These are phyloP conservation scores for Hydrolagus affinis DNA, from an alignment of 2,113 vertebrate species.

Conservation along the genomic window DNA sequence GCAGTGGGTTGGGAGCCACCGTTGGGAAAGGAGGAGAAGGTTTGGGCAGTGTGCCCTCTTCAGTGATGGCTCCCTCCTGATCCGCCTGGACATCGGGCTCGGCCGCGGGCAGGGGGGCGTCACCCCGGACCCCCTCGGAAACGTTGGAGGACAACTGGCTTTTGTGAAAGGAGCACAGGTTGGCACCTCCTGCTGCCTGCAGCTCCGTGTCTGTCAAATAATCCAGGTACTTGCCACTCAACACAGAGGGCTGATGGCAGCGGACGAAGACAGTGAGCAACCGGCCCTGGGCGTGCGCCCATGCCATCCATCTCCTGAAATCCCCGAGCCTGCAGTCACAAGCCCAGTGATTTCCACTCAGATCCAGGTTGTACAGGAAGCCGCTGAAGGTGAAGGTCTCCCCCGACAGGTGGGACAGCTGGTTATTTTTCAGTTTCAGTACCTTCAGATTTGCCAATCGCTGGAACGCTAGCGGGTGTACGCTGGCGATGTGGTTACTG, in stretches of 20 bases:
- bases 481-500: conserved; percentile 60
- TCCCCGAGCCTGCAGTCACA: conserved; percentile 78
- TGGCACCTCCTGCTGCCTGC: conserved; percentile 45
- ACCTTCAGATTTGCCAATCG: conserved; percentile 61
- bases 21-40: not conserved
- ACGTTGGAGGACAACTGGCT: not conserved
- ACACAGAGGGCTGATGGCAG: conserved; percentile 64
- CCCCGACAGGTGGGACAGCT: conserved; percentile 67
- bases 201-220: conserved; percentile 73
- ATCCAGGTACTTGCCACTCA: conserved; percentile 79
- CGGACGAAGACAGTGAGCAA: conserved; percentile 76
- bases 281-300: conserved; percentile 71
- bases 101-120: not conserved
- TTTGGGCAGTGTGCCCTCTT: conserved; percentile 35
- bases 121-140: conserved; percentile 27
- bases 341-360: conserved; percentile 85
- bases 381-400: conserved; percentile 67
- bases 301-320: conserved; percentile 74
- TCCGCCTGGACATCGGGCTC: conserved; percentile 44
- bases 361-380: conserved; percentile 70
- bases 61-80: conserved; percentile 40
- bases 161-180: conserved; percentile 39
- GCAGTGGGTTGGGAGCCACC: not conserved
- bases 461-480: conserved; percentile 62
- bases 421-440: conserved; percentile 76